phyloP scores from a whole-genome alignment of 2,113 vertebrate genomes.

The Cebidichthys violaceus region DNA sequence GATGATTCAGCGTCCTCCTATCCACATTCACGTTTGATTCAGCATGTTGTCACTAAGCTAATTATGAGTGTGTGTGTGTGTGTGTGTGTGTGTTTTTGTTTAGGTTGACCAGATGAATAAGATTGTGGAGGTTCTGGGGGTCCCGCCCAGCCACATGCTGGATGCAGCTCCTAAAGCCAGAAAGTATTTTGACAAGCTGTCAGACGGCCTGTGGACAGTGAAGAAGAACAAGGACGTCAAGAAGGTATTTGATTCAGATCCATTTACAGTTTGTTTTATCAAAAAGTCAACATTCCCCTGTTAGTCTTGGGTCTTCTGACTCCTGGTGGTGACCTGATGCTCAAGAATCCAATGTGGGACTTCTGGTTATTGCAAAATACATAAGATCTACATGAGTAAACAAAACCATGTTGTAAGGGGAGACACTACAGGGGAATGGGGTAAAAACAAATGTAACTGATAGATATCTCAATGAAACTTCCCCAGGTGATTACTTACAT shows the following conservation, averaged over 20 bases:
- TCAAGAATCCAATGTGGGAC: neutral
- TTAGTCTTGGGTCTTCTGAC: neutral
- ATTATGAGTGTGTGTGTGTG: neutral
- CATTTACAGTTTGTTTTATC: neutral
- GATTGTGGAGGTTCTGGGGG: conserved; percentile 94
- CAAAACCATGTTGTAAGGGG: too few species aligned
- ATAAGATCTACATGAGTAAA: neutral
- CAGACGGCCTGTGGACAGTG: conserved; percentile 94
- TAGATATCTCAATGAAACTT: too few species aligned
- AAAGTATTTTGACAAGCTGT: conserved; percentile 95
- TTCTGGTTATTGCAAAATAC: neutral
- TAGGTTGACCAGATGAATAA: conserved; percentile 97
- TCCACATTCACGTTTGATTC: neutral
- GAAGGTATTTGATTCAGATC: conserved; percentile 85
- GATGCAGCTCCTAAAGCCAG: conserved; percentile 95
- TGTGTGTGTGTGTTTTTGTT: conserved; percentile 13
- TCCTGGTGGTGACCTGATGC: neutral
- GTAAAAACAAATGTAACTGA: too few species aligned
- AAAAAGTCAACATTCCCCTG: neutral
- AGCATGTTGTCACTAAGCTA: too few species aligned
- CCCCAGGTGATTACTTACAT: too few species aligned
- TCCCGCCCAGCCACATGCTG: conserved; percentile 94
- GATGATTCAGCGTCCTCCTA: neutral
- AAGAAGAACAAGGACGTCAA: conserved; percentile 96
- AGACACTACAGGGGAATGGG: too few species aligned